Percentiles rank a stretch among this genome's conserved stretches.
These are phyloP conservation scores for Geotrypetes seraphini DNA, from an alignment of 2,797 vertebrate genomes.

Conservation along the genomic window DNA sequence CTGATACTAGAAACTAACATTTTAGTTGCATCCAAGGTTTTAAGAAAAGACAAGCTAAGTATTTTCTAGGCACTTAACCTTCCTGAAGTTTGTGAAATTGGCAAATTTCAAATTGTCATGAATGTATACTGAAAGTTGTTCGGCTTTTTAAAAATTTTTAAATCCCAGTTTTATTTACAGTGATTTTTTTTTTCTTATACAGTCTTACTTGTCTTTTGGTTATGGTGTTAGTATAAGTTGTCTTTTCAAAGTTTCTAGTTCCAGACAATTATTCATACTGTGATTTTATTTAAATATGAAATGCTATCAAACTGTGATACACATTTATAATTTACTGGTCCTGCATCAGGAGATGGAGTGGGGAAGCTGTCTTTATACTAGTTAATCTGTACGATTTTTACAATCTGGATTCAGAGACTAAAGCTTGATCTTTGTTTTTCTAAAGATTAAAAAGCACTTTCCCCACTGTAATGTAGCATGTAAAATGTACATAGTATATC, in stretches of 20 bases:
- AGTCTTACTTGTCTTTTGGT: slow-evolving; percentile 47
- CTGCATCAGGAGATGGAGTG: slow-evolving; percentile 92
- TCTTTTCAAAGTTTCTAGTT: slow-evolving; percentile 69
- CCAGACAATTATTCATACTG: slow-evolving; percentile 81
- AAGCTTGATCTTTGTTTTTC: slow-evolving; percentile 67
- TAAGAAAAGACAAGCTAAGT: too few relatives aligned
- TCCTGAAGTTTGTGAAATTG: slow-evolving; percentile 28
- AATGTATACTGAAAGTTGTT: slow-evolving; percentile 41
- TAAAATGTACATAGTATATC: slow-evolving; percentile 92
- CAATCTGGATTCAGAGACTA: slow-evolving; percentile 69
- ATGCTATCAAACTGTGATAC: slow-evolving; percentile 83
- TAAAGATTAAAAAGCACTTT: slow-evolving; percentile 69
- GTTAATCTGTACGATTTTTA: slow-evolving; percentile 69
- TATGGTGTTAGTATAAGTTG: slow-evolving; percentile 47
- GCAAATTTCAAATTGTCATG: slow-evolving; percentile 40
- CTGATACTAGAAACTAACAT: slow-evolving; percentile 59
- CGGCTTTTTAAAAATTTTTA: too few relatives aligned
- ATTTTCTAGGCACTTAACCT: slow-evolving; percentile 42
- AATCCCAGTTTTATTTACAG: slow-evolving; percentile 52
- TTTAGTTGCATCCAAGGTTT: slow-evolving; percentile 48
- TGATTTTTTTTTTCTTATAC: slow-evolving; percentile 48
- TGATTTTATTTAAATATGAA: slow-evolving; percentile 87
- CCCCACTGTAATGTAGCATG: slow-evolving; percentile 89
- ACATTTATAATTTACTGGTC: slow-evolving; percentile 86
- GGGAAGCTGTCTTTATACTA: slow-evolving; percentile 67